phyloP scores from a whole-genome alignment of 2,797 vertebrate genomes.

The Phalanger gymnotis region DNA sequence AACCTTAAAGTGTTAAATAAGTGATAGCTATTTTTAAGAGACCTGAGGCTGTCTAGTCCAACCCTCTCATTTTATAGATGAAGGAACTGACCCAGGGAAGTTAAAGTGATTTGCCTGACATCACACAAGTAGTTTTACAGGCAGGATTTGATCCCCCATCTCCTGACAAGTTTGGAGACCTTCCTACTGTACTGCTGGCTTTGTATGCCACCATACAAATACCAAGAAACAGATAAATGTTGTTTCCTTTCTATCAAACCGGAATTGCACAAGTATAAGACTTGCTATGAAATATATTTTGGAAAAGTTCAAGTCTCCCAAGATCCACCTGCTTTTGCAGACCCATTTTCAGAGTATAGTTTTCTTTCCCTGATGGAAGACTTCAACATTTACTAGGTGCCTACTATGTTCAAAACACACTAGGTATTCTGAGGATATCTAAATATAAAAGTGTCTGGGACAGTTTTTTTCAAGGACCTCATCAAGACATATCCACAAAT shows the following conservation, averaged over 20 bases:
- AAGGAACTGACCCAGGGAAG: neutral
- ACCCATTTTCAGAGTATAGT: neutral
- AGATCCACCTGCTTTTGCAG: neutral
- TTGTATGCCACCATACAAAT: neutral
- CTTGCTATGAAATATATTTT: neutral
- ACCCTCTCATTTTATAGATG: neutral
- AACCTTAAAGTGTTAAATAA: neutral
- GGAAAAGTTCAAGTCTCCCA: neutral
- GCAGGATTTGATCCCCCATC: neutral
- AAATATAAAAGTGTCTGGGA: neutral
- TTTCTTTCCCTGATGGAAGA: neutral
- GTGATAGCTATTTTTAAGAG: neutral
- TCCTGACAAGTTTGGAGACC: neutral
- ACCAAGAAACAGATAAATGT: neutral
- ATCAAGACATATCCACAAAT: neutral
- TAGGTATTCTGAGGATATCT: neutral
- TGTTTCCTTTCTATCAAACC: neutral
- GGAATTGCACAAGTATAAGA: neutral
- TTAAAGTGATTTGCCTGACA: neutral
- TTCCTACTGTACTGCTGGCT: neutral
- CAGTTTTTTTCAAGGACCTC: neutral
- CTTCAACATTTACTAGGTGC: neutral
- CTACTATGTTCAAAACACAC: neutral
- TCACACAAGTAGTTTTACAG: neutral
- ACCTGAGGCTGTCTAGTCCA: neutral